These are phyloP conservation scores for Mythimna impura DNA, from an alignment of 2,888 invertebrate genomes.

Conservation along the genomic window DNA sequence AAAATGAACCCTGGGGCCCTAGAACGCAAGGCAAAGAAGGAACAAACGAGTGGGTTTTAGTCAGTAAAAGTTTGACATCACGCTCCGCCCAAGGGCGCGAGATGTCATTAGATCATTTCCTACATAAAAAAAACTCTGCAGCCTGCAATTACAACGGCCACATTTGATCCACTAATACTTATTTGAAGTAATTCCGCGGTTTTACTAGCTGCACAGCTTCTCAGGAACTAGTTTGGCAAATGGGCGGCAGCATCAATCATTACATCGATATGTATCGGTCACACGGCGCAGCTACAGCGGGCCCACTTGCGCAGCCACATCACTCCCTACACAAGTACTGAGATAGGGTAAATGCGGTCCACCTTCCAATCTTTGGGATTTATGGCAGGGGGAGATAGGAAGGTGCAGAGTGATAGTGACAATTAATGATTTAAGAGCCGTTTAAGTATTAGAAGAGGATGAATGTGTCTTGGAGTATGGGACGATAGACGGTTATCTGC, in stretches of 20 bases:
- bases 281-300: conserved; percentile 69
- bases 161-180: not conserved
- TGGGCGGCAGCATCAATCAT: conserved; percentile 85
- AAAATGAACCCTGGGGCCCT: too few species aligned
- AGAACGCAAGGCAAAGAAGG: too few species aligned
- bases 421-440: conserved; percentile 37
- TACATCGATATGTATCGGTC: conserved; percentile 85
- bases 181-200: not conserved
- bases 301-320: conserved; percentile 40
- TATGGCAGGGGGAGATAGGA: conserved; percentile 37
- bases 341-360: conserved; percentile 48
- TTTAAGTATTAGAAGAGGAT: conserved; percentile 30
- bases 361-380: conserved; percentile 48
- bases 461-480: not conserved
- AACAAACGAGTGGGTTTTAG: too few species aligned
- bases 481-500: conserved; percentile 1
- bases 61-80: too few species aligned
- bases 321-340: conserved; percentile 18
- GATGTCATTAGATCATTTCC: too few species aligned
- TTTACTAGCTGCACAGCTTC: conserved; percentile 44
- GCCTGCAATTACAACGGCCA: too few species aligned
- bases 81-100: too few species aligned
- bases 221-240: conserved; percentile 79
- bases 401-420: conserved; percentile 38
- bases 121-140: too few species aligned